These are phyloP conservation scores for Phyllopteryx taeniolatus DNA, from an alignment of 2,113 vertebrate species.

Conservation along the genomic window DNA sequence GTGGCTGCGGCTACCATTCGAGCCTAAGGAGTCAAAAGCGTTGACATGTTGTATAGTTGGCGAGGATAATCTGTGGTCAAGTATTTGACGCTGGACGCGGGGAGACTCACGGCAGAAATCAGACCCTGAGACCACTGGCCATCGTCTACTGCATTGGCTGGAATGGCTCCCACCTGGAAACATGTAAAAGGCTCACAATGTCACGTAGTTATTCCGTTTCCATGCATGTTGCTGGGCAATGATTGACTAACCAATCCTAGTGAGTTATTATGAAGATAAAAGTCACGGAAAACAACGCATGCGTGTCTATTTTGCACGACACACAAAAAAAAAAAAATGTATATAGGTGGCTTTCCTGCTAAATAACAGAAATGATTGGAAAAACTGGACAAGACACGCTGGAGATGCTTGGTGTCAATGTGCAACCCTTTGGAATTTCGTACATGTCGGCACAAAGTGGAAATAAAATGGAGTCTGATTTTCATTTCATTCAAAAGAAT, in stretches of 20 bases:
- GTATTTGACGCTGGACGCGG: neutral
- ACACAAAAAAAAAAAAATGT: too few species aligned
- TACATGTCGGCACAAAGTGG: too few species aligned
- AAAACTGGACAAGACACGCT: too few species aligned
- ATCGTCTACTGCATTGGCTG: constrained; percentile 91
- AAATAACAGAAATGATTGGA: too few species aligned
- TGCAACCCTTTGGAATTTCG: too few species aligned
- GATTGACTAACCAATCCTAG: neutral
- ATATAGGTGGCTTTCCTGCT: neutral
- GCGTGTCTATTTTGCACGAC: neutral
- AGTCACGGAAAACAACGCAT: neutral
- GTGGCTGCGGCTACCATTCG: constrained; percentile 96
- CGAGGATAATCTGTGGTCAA: neutral
- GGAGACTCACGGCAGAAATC: constrained; percentile 92
- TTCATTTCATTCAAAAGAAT: too few species aligned
- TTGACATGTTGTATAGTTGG: neutral
- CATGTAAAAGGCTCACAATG: neutral
- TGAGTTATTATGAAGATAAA: neutral
- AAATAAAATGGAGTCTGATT: too few species aligned
- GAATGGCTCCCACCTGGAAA: constrained; percentile 87
- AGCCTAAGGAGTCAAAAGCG: constrained; percentile 68
- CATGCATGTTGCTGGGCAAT: neutral
- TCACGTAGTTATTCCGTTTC: neutral
- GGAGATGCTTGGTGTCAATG: too few species aligned
- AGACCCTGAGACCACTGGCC: constrained; percentile 99